Base-by-base conservation (phyloP, 2,797 vertebrate species). In the Myoxocephalus aenaeus region DNA sequence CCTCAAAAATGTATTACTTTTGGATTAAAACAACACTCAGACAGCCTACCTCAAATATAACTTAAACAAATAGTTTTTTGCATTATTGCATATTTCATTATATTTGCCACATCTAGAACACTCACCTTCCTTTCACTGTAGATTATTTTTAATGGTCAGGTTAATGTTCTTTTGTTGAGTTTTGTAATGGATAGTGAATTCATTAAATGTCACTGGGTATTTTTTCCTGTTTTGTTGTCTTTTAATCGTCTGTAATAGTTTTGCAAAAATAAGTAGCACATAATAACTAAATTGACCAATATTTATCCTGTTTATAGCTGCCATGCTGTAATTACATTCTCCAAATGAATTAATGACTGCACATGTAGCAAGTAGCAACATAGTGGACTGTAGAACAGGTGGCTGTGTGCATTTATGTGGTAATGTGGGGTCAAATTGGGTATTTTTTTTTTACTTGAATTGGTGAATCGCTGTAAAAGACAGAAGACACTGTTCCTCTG, bases 341-440 rank as follows among this genome's bases (percentile, higher is more conserved):
- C 20, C 20, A n/a, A 8, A 11, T n/a, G 1, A 4, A 51, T 11
- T 11, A n/a, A n/a, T 27, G 20, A 51, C 4, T 74, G 50, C 40
- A 58, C 56, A 53, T 22, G 6, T 29, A 44, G 53, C 64, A 65
- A 8, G 3, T 32, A 32, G 32, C 32, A 32, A 32, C 6, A 13
- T 38, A 57, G 34, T 0, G 3, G 27, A 56, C 56, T 36, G 12
- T 53, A 71, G 42, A 51, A 40, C 53, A 82, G 36, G 25, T 76
- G 80, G 78, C 22, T 32, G 20, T 51, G 22, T 80, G 67, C 58
- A 75, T 61, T 58, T 48, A 11, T 74, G 62, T 72, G n/a, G 80
- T n/a, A 51, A 9, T 69, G 1, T 64, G 27, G 17, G 64, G 29
- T 40, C 10, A 50, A 9, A n/a, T n/a, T 44, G 10, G 6, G 4